Percentiles rank a stretch among this genome's conserved stretches.
Conservation (phyloP, 2,797 vertebrate genomes). For the Falco rusticolus region DNA sequence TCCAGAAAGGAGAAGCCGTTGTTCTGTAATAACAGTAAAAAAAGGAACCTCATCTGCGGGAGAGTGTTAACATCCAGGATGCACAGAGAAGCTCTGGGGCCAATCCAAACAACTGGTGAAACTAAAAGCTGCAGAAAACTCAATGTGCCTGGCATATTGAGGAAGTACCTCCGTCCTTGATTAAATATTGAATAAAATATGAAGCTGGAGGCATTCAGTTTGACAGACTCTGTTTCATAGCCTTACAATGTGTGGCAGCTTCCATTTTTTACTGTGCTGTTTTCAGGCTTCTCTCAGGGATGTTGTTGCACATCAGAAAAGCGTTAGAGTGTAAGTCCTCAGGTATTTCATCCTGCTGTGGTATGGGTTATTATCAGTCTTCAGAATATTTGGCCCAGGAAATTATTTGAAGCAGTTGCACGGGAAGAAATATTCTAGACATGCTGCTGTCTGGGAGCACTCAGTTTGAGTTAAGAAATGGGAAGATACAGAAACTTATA, state of each 20-base stretch:
- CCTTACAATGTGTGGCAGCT: background rate
- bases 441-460: background rate
- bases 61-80: background rate
- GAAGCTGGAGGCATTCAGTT: background rate
- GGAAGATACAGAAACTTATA: background rate
- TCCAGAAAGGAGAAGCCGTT: background rate
- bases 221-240: background rate
- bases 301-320: background rate
- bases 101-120: background rate
- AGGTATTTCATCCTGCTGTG: background rate
- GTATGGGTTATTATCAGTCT: background rate
- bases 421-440: background rate
- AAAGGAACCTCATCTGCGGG: background rate
- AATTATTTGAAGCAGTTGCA: background rate
- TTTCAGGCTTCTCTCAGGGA: background rate
- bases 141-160: background rate
- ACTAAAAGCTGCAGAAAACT: background rate
- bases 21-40: background rate
- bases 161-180: background rate
- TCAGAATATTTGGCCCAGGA: background rate
- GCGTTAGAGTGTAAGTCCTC: background rate
- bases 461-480: background rate
- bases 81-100: background rate
- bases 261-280: background rate
- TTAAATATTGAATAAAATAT: background rate